Evolutionary conservation across 1,140 invertebrate genomes (phyloP).

Genomic region (Pseudoatta argentina): DNA sequence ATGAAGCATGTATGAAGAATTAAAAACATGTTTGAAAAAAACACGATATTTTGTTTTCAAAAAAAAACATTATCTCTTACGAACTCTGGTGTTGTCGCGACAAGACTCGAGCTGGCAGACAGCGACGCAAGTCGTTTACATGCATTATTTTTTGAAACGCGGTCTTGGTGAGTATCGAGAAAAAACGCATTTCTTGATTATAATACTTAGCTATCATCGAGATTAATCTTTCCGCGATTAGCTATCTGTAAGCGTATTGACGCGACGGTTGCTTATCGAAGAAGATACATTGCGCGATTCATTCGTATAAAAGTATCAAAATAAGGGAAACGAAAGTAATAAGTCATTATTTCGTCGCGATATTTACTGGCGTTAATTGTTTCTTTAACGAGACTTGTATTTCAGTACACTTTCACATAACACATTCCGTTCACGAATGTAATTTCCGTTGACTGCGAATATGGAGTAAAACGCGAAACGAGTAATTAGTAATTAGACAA

Average conservation of each 20-base stretch:
- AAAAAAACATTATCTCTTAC: no score
- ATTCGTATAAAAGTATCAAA: background rate
- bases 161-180: background rate
- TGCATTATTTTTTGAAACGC: background rate
- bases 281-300: background rate
- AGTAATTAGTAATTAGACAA: background rate
- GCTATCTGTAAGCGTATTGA: background rate
- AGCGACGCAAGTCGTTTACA: no score
- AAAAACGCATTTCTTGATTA: background rate
- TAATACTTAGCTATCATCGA: background rate
- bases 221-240: background rate
- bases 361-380: background rate
- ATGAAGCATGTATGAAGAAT: no score
- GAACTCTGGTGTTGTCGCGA: background rate
- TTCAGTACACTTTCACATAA: background rate
- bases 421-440: background rate
- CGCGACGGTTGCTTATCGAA: background rate
- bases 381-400: background rate
- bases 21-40: no score
- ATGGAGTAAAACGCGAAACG: background rate
- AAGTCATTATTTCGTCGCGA: slow-evolving; percentile 2
- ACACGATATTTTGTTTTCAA: no score
- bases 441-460: background rate
- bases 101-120: background rate
- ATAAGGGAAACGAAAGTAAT: background rate